Percentiles rank a stretch among this genome's conserved stretches.
These are phyloP conservation scores for Thalassoma bifasciatum DNA, from an alignment of 2,113 vertebrate genomes.

Conservation along the genomic window DNA sequence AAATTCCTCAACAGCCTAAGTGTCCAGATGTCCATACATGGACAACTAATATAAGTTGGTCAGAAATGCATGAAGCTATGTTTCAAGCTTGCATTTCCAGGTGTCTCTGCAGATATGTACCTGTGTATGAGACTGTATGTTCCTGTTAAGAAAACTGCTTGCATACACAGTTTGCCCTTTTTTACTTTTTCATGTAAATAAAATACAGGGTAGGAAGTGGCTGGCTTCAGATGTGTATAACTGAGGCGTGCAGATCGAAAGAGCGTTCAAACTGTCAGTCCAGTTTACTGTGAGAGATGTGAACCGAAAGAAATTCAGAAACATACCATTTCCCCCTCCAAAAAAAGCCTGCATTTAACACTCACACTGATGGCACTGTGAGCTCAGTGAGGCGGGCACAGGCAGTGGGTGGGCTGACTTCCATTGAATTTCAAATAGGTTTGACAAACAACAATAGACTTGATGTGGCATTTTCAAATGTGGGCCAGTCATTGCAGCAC, in stretches of 20 bases:
- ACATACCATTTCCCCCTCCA: slow-evolving; percentile 33
- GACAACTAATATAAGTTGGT: background rate
- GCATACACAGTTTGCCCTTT: too few relatives aligned
- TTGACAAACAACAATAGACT: slow-evolving; percentile 67
- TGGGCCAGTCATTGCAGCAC: slow-evolving; percentile 52
- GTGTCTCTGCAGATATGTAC: background rate
- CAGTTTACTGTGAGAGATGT: slow-evolving; percentile 33
- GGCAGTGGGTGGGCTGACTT: slow-evolving; percentile 55
- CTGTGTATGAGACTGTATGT: background rate
- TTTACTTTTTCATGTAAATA: slow-evolving; percentile 12
- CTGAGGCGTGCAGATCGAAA: slow-evolving; percentile 10
- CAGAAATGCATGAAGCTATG: background rate
- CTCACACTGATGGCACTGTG: slow-evolving; percentile 24
- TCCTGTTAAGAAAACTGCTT: background rate
- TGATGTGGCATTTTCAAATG: slow-evolving; percentile 69
- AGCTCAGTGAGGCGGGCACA: slow-evolving; percentile 40
- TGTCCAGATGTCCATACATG: background rate
- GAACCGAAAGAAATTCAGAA: slow-evolving; percentile 52
- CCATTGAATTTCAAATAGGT: slow-evolving; percentile 55
- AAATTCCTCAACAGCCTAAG: too few relatives aligned
- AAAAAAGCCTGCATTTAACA: slow-evolving; percentile 21
- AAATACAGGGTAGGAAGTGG: slow-evolving; percentile 15
- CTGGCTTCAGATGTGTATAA: slow-evolving; percentile 32
- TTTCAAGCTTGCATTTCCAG: background rate
- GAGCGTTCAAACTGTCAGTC: slow-evolving; percentile 50